These are phyloP conservation scores for Dorcus hopei DNA, from an alignment of 2,888 invertebrate species.

Conservation along the genomic window DNA sequence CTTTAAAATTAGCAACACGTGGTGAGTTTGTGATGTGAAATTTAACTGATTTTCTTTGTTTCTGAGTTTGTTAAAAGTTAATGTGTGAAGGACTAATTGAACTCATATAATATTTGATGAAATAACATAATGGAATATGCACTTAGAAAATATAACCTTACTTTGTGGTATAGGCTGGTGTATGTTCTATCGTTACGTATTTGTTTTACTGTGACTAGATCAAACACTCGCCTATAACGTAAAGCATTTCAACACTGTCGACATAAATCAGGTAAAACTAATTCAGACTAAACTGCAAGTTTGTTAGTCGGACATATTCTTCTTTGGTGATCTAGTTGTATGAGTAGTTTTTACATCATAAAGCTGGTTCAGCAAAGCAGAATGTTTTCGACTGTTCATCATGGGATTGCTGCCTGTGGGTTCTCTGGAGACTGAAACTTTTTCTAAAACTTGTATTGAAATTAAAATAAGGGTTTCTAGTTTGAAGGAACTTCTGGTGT, in stretches of 20 bases:
- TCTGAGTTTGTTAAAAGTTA: background rate
- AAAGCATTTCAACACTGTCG: slow-evolving; percentile 16
- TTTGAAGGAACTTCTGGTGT: slow-evolving; percentile 53
- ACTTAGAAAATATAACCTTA: slow-evolving; percentile 20
- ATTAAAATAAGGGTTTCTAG: slow-evolving; percentile 41
- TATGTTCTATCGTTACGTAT: slow-evolving; percentile 45
- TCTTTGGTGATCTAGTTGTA: slow-evolving; percentile 53
- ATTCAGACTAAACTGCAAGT: background rate
- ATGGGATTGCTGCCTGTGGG: slow-evolving; percentile 18
- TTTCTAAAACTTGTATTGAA: background rate
- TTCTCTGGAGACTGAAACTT: background rate
- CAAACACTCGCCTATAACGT: slow-evolving; percentile 48
- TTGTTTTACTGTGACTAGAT: slow-evolving; percentile 45
- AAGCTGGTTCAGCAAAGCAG: slow-evolving; percentile 53
- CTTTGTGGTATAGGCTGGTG: slow-evolving; percentile 42
- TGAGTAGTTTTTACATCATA: slow-evolving; percentile 47
- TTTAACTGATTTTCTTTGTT: background rate
- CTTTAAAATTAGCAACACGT: slow-evolving; percentile 8
- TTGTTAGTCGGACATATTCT: slow-evolving; percentile 45
- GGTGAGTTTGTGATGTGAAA: slow-evolving; percentile 7
- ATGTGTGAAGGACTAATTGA: background rate
- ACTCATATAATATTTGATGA: background rate
- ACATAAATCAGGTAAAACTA: background rate
- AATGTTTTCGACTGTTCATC: slow-evolving; percentile 45
- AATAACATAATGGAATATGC: background rate